Conservation (phyloP, 2,888 invertebrate genomes). For the Antheraea assamensis region DNA sequence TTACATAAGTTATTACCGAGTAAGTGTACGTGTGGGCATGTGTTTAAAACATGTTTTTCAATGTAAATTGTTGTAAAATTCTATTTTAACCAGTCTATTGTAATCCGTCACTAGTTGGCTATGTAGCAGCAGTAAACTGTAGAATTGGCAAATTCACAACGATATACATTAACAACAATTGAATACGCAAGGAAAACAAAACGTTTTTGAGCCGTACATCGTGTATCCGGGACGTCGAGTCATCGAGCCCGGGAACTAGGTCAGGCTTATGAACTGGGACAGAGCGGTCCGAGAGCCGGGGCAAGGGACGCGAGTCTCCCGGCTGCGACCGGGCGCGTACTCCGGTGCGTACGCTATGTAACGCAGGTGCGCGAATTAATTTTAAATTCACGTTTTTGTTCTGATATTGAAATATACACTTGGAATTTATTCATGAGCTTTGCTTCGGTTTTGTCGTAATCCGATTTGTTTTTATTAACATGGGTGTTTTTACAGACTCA, state of each 20-base stretch:
- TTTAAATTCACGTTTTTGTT: neutral
- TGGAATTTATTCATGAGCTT: neutral
- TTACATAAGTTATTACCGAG: too few relatives aligned
- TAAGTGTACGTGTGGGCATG: too few relatives aligned
- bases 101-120: too few relatives aligned
- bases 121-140: too few relatives aligned
- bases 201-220: neutral
- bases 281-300: neutral
- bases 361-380: neutral
- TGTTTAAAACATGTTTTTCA: too few relatives aligned
- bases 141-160: neutral
- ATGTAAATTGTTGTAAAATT: too few relatives aligned
- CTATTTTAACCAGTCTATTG: too few relatives aligned
- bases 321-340: neutral
- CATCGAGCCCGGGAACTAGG: constrained; percentile 9
- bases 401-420: neutral
- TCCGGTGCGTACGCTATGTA: neutral
- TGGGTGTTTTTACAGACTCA: too few relatives aligned
- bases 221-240: neutral
- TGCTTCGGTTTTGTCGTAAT: neutral
- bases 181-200: constrained; percentile 11
- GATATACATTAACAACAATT: constrained; percentile 5
- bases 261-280: constrained; percentile 11
- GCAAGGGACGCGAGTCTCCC: neutral
- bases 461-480: too few relatives aligned